These are phyloP conservation scores for Idris sp. DNA, from an alignment of 1,140 invertebrate genomes.

Conservation along the genomic window DNA sequence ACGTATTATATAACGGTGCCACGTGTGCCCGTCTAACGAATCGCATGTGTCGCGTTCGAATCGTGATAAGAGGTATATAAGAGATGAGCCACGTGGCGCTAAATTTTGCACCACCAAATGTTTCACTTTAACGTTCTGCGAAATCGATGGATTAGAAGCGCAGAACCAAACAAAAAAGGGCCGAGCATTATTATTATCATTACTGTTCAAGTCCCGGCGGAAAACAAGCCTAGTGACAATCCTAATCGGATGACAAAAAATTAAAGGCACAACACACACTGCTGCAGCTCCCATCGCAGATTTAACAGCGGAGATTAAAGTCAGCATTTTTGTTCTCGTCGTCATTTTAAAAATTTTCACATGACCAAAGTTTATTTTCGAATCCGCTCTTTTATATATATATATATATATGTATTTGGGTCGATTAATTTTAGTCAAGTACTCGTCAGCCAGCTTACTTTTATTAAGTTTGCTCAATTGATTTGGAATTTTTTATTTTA, in stretches of 20 bases:
- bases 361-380: conserved; percentile 31
- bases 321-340: conserved; percentile 1
- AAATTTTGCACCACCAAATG: conserved; percentile 44
- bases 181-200: conserved; percentile 43
- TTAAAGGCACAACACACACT: conserved; percentile 20
- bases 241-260: conserved; percentile 60
- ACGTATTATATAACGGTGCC: conserved; percentile 49
- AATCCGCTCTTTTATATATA: too few species aligned
- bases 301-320: conserved; percentile 38
- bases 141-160: conserved; percentile 40
- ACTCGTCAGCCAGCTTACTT: too few species aligned
- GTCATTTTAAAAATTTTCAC: not conserved
- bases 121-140: conserved; percentile 39
- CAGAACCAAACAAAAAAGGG: conserved; percentile 44
- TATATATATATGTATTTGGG: too few species aligned
- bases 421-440: conserved; percentile 31
- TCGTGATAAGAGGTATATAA: conserved; percentile 60
- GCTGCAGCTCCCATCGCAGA: conserved; percentile 48
- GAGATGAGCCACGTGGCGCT: conserved; percentile 55
- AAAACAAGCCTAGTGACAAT: conserved; percentile 52
- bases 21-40: conserved; percentile 54
- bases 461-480: too few species aligned
- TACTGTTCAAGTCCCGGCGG: conserved; percentile 18
- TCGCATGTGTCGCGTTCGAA: conserved; percentile 58
- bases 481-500: too few species aligned